phyloP scores from a whole-genome alignment of 1,140 invertebrate species.

The Hypsibius dujardini region DNA sequence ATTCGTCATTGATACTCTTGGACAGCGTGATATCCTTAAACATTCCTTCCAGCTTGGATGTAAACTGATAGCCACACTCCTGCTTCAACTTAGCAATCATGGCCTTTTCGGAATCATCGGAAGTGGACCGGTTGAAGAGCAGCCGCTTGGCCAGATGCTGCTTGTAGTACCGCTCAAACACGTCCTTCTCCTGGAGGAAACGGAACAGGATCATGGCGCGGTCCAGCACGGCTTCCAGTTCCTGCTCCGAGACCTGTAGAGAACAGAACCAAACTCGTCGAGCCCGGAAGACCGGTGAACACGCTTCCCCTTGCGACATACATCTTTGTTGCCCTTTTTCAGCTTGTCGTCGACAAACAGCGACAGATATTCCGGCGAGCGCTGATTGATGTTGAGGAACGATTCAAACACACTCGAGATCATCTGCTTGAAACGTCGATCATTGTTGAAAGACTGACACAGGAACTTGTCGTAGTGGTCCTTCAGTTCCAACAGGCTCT shows the following conservation, averaged over 20 bases:
- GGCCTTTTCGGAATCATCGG: constrained; percentile 97
- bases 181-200: constrained; percentile 98
- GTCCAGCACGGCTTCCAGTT: constrained; percentile 89
- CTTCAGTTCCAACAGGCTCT: constrained; percentile 88
- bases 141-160: constrained; percentile 94
- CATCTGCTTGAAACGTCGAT: constrained; percentile 62
- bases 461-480: constrained; percentile 95
- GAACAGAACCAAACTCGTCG: constrained; percentile 7
- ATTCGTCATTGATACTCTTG: constrained; percentile 95
- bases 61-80: constrained; percentile 99
- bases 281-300: not conserved
- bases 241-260: constrained; percentile 83
- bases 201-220: constrained; percentile 99
- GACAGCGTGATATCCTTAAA: constrained; percentile 99
- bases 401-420: constrained; percentile 97
- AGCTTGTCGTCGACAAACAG: constrained; percentile 99
- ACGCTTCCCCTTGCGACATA: constrained; percentile 48
- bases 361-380: constrained; percentile 94
- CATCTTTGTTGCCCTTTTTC: constrained; percentile 95
- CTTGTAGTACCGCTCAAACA: constrained; percentile 98
- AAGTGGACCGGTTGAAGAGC: constrained; percentile 90
- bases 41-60: constrained; percentile 98
- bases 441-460: constrained; percentile 83
- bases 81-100: constrained; percentile 99
- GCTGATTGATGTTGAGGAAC: constrained; percentile 91